These are phyloP conservation scores for Rhodinocichla rosea DNA, from an alignment of 2,113 vertebrate genomes.

Conservation along the genomic window DNA sequence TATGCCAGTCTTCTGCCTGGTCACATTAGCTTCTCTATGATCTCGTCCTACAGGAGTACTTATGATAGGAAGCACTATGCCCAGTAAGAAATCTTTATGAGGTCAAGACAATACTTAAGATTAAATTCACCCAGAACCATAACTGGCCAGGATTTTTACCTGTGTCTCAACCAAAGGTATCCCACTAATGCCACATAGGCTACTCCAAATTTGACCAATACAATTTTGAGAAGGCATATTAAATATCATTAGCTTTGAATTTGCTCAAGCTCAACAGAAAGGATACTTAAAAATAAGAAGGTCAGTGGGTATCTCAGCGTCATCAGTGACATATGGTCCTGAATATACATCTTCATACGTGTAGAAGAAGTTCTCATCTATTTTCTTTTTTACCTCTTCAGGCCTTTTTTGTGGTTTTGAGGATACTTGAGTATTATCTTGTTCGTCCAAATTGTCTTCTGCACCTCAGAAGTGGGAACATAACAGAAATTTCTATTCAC, in stretches of 20 bases:
- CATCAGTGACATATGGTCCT: constrained; percentile 71
- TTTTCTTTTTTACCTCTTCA: constrained; percentile 47
- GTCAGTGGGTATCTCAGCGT: constrained; percentile 76
- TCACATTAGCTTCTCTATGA: neutral
- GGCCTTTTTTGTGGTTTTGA: neutral
- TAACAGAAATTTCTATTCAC: neutral
- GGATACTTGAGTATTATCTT: neutral
- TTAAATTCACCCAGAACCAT: neutral
- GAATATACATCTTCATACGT: constrained; percentile 76
- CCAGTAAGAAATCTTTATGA: neutral
- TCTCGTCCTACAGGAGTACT: neutral
- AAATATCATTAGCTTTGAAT: neutral
- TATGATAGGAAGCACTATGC: neutral
- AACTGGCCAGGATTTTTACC: neutral
- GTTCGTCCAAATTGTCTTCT: neutral
- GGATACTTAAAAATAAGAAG: constrained; percentile 89
- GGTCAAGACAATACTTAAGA: neutral
- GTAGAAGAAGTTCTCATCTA: constrained; percentile 77
- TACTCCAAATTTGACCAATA: neutral
- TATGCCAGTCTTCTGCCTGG: neutral
- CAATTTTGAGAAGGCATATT: neutral
- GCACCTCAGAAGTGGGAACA: neutral
- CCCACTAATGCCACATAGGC: neutral
- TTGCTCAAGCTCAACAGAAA: neutral
- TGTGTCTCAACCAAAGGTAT: neutral